phyloP scores from a whole-genome alignment of 2,888 invertebrate species.

The Harpalus rubripes region DNA sequence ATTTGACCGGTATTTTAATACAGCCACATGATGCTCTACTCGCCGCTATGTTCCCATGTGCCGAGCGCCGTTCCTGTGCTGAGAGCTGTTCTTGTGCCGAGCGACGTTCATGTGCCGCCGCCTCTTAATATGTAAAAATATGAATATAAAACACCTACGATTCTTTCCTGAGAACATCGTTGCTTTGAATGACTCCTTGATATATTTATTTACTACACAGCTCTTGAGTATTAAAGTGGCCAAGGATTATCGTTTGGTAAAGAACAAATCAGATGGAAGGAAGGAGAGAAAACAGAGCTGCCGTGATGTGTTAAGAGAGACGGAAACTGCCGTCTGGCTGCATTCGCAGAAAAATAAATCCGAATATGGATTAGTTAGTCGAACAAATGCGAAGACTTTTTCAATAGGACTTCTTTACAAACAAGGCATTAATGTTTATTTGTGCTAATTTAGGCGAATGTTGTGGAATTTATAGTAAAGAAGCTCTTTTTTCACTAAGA shows the following conservation, averaged over 20 bases:
- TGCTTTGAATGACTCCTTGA: neutral
- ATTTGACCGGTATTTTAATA: too few species aligned
- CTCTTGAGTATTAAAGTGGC: neutral
- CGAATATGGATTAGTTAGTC: neutral
- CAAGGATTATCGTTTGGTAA: neutral
- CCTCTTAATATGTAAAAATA: too few species aligned
- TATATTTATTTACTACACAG: neutral
- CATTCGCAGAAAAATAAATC: neutral
- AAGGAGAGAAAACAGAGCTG: neutral
- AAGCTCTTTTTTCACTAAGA: neutral
- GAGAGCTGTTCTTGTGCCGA: too few species aligned
- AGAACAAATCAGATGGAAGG: neutral
- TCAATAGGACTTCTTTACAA: neutral
- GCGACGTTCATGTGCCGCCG: too few species aligned
- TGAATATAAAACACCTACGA: too few species aligned
- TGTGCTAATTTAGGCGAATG: neutral
- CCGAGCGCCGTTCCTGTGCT: too few species aligned
- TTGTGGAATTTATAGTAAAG: neutral
- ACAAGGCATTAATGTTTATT: neutral
- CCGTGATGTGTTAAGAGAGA: neutral
- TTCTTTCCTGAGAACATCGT: neutral
- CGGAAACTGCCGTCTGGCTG: neutral
- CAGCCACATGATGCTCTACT: too few species aligned
- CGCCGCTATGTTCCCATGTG: too few species aligned
- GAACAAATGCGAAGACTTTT: neutral